Evolutionary conservation across 1,140 invertebrate species (phyloP), one percentile per base, ranked within the genome.

Genomic region (Drosophila bifasciata): DNA sequence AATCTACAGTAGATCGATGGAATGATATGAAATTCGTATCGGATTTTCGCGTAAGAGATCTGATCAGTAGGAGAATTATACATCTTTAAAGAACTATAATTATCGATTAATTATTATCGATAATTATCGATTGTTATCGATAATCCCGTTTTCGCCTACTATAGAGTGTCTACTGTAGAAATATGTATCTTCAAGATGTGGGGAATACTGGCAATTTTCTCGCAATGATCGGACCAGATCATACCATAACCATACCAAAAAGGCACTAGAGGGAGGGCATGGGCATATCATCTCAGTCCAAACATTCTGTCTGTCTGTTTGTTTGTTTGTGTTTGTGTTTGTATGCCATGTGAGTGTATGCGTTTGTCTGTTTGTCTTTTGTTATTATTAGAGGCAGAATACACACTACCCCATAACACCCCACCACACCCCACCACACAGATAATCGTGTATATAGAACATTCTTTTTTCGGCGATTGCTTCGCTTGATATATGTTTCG

Each of bases 341-440:
- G 58, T 50, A 17, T 39, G 52, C 44, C 50, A 50, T 39, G 40
- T 49, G 40, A 19, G 25, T 53, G 46, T 46, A 32, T 60, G 57
- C 48, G 57, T 48, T 52, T 59, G 40, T 46, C 52, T 59, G 58
- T 59, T 49, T 59, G 74, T 63, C 61, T 84, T 85, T 86, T 80
- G 58, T 79, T 80, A 72, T 85, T 80, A 80, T 66, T 76, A 77
- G 68, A 70, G 72, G 66, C 63, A 46, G 64, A 67, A 59, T 56
- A 64, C 44, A 69, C 58, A 51, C 59, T n/a, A 36, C 39, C 55
- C n/a, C n/a, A n/a, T n/a, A n/a, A 39, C 7, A 28, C 0, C 25
- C 6, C 25, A 28, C 25, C 19, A 19, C 19, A 19, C 19, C 19
- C 3, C 19, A 3, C 19, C 23, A 13, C 11, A 36, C 32, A 36